These are phyloP conservation scores for Chromis chromis DNA, from an alignment of 2,797 vertebrate species.

Conservation along the genomic window DNA sequence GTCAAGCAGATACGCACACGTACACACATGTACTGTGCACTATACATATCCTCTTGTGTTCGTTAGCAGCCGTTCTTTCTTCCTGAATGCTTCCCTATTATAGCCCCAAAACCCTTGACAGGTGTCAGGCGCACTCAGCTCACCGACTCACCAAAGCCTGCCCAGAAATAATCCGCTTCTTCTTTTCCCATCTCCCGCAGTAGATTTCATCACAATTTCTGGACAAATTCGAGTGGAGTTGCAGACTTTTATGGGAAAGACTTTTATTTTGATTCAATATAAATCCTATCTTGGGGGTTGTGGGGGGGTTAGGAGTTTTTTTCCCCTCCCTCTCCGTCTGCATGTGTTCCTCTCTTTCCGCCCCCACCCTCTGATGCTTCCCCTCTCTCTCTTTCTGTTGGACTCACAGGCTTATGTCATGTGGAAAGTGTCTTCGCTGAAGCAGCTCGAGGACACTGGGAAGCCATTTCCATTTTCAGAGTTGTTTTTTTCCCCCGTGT, in stretches of 20 bases:
- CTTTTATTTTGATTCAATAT: slow-evolving; percentile 79
- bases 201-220: slow-evolving; percentile 81
- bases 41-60: slow-evolving; percentile 70
- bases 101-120: slow-evolving; percentile 82
- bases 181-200: slow-evolving; percentile 70
- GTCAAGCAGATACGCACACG: slow-evolving; percentile 43
- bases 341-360: slow-evolving; percentile 48
- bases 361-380: slow-evolving; percentile 54
- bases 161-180: slow-evolving; percentile 75
- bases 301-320: slow-evolving; percentile 1
- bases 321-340: slow-evolving; percentile 29
- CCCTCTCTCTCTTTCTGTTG: slow-evolving; percentile 29
- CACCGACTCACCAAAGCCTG: slow-evolving; percentile 77
- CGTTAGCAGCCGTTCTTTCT: slow-evolving; percentile 74
- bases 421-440: slow-evolving; percentile 77
- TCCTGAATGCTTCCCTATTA: slow-evolving; percentile 75
- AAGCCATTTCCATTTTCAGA: slow-evolving; percentile 81
- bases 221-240: slow-evolving; percentile 79
- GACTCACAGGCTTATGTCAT: slow-evolving; percentile 74
- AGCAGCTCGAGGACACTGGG: slow-evolving; percentile 80
- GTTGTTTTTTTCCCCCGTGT: slow-evolving; percentile 34
- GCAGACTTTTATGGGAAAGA: slow-evolving; percentile 77
- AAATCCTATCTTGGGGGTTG: slow-evolving; percentile 72
- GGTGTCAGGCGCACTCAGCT: slow-evolving; percentile 81
- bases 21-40: slow-evolving; percentile 28